Evolutionary conservation across 2,113 vertebrate species (phyloP).

Genomic region (Clarias macrocephalus): DNA sequence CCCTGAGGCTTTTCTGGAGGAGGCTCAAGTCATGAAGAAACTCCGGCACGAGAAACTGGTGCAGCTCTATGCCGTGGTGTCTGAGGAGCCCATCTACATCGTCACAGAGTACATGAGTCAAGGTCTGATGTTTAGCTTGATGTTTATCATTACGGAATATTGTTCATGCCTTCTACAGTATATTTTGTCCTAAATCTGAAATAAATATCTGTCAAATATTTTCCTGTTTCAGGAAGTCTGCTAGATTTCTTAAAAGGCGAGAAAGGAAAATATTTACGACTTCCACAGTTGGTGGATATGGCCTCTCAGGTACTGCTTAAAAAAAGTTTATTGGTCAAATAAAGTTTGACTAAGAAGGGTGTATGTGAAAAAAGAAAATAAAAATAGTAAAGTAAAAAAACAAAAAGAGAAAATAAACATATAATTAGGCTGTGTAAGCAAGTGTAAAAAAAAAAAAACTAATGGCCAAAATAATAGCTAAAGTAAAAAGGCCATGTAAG

Average conservation of each 20-base stretch:
- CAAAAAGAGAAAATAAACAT: background rate
- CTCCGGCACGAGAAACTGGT: constrained; percentile 93
- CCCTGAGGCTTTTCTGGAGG: constrained; percentile 93
- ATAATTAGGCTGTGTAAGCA: background rate
- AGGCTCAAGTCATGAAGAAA: constrained; percentile 98
- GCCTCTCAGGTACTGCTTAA: constrained; percentile 84
- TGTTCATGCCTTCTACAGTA: background rate
- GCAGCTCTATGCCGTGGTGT: constrained; percentile 92
- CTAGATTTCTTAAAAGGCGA: constrained; percentile 97
- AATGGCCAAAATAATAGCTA: background rate
- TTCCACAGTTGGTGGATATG: constrained; percentile 97
- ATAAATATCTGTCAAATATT: background rate
- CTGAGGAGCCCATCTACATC: constrained; percentile 95
- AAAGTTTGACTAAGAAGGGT: too few species aligned
- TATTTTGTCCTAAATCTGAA: background rate
- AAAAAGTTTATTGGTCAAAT: background rate
- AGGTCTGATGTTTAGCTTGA: constrained; percentile 68
- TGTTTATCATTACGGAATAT: background rate
- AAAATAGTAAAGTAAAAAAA: background rate
- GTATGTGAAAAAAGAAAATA: background rate
- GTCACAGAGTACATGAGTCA: constrained; percentile 97
- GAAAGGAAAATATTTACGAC: constrained; percentile 87
- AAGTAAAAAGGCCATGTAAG: background rate
- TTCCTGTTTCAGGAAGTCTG: constrained; percentile 81
- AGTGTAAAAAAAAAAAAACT: too few species aligned